phyloP scores from a whole-genome alignment of 2,113 vertebrate species.

The Tachysurus fulvidraco region DNA sequence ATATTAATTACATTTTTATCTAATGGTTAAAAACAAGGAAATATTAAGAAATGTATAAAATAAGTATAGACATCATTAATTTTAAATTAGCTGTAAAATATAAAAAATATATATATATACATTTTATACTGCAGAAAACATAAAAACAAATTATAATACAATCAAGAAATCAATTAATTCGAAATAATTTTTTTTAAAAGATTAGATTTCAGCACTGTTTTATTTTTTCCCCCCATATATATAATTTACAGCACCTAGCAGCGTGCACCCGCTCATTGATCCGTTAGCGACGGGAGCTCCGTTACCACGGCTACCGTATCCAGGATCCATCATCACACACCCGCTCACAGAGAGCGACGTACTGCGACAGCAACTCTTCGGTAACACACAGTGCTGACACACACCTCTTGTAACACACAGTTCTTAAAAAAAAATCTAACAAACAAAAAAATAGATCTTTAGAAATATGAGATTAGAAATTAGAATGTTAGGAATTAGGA shows the following conservation, averaged over 20 bases:
- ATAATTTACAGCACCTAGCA: conserved; percentile 85
- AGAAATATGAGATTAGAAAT: background rate
- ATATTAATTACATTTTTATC: background rate
- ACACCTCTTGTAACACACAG: background rate
- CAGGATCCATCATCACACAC: conserved; percentile 94
- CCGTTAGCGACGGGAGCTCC: conserved; percentile 94
- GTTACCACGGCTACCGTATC: conserved; percentile 94
- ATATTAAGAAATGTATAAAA: background rate
- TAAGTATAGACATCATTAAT: background rate
- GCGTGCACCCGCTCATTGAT: conserved; percentile 98
- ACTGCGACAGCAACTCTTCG: conserved; percentile 97
- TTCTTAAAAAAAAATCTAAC: background rate
- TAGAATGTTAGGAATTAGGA: background rate
- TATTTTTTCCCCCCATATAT: conserved; percentile 74
- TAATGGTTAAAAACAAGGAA: background rate
- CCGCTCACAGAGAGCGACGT: conserved; percentile 98
- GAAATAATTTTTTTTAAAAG: background rate
- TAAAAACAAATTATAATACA: too few relatives aligned
- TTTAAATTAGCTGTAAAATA: background rate
- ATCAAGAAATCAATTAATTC: background rate
- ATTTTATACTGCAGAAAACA: background rate
- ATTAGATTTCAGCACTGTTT: background rate
- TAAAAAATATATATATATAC: background rate
- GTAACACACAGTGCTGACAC: conserved; percentile 71
- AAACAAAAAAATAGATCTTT: background rate